A percentile compares a stretch with the other conserved stretches of the same genome.
phyloP scores from a whole-genome alignment of 2,888 invertebrate species.

The Agrilus cyanescens region DNA sequence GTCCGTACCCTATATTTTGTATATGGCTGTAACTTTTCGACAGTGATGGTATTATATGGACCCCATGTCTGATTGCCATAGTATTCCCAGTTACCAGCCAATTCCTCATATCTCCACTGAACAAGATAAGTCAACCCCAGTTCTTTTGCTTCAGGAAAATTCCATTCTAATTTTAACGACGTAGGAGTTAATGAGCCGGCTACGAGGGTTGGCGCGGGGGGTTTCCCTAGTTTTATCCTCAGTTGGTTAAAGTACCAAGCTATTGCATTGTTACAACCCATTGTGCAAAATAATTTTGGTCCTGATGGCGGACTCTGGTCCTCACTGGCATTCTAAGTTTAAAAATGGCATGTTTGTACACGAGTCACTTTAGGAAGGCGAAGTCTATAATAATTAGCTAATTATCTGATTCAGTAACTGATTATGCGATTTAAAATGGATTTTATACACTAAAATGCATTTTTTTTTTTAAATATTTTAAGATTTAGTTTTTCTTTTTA shows the following conservation, averaged over 20 bases:
- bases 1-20: slow-evolving; percentile 73
- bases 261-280: slow-evolving; percentile 73
- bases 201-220: slow-evolving; percentile 60
- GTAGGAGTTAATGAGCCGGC: slow-evolving; percentile 66
- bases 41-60: slow-evolving; percentile 46
- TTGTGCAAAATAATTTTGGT: slow-evolving; percentile 53
- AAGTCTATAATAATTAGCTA: slow-evolving; percentile 3
- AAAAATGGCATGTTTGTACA: slow-evolving; percentile 19
- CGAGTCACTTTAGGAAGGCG: not conserved
- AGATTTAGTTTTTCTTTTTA: too few species aligned
- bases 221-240: slow-evolving; percentile 53
- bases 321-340: slow-evolving; percentile 53
- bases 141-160: slow-evolving; percentile 42
- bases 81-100: slow-evolving; percentile 69
- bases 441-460: too few species aligned
- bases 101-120: slow-evolving; percentile 64
- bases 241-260: slow-evolving; percentile 62
- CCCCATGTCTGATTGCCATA: slow-evolving; percentile 63
- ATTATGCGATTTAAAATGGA: slow-evolving; percentile 2
- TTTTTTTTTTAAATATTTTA: too few species aligned
- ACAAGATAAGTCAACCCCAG: slow-evolving; percentile 47
- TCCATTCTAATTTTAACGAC: slow-evolving; percentile 72
- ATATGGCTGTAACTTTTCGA: slow-evolving; percentile 73
- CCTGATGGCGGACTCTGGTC: slow-evolving; percentile 56
- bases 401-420: slow-evolving; percentile 7